Percentiles rank a stretch among this genome's conserved stretches.
These are phyloP conservation scores for Parotocinclus haroldoi DNA, from an alignment of 2,797 vertebrate genomes.

Conservation along the genomic window DNA sequence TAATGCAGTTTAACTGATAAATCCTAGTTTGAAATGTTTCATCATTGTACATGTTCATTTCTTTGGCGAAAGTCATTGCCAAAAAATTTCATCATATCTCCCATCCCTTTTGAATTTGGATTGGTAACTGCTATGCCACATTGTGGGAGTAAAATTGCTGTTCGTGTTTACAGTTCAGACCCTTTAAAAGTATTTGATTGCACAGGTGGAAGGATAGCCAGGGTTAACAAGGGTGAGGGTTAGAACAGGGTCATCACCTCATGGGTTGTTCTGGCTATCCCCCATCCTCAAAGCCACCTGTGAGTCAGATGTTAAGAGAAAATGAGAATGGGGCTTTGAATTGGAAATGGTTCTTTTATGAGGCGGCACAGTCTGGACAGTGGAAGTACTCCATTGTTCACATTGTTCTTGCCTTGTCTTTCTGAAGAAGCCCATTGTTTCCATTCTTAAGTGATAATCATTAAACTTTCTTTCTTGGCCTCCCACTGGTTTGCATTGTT, in stretches of 20 bases:
- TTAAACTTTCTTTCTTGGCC: constrained; percentile 13
- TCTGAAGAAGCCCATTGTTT: constrained; percentile 25
- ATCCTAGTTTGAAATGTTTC: no score
- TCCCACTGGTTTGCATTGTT: constrained; percentile 7
- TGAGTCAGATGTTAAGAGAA: constrained; percentile 22
- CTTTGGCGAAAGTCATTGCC: no score
- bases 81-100: no score
- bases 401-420: constrained; percentile 33
- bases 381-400: constrained; percentile 13
- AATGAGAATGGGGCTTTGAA: constrained; percentile 23
- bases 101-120: no score
- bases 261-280: constrained; percentile 11
- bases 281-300: constrained; percentile 28
- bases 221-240: constrained; percentile 15
- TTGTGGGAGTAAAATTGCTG: background rate
- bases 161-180: background rate
- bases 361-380: background rate
- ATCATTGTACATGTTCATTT: no score
- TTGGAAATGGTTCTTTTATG: constrained; percentile 23
- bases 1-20: no score
- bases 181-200: background rate
- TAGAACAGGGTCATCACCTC: constrained; percentile 25
- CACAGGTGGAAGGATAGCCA: constrained; percentile 5
- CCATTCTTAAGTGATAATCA: constrained; percentile 24
- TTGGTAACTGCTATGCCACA: no score